Base-by-base conservation (phyloP, 1,140 invertebrate species). In the Magallana angulata region DNA sequence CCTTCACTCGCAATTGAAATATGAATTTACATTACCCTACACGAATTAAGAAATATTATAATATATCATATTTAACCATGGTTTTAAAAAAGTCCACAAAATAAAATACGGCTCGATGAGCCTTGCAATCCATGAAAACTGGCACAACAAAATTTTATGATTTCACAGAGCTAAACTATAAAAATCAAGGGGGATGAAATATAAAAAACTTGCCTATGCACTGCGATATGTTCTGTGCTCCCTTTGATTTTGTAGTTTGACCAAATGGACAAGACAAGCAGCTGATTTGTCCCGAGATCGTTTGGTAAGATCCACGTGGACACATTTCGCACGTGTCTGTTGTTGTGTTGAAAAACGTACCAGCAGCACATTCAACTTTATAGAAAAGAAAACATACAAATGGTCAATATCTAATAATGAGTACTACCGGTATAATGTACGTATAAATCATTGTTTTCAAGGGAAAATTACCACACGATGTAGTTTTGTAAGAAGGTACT, bases 301-400 rank as follows among this genome's bases (percentile, higher is more conserved):
- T 30, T 24, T 71, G 68, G 18, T 71, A 71, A 4, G n/a, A 30
- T 24, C 68, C 68, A 30, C 68, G 68, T 1, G 68, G 24, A 30
- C 68, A 71, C 68, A 71, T 30, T 71, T 71, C 68, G 36, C 68
- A 71, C n/a, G 18, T 71, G 24, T 18, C n/a, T 30, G n/a, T 71
- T 24, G 6, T 5, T 30, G 24, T 24, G 12, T 71, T 71, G 24
- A 24, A 71, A 71, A 30, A 71, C 12, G 68, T 30, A 7, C 68
- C 68, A 24, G 18, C 68, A 8, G 68, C n/a, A 71, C 68, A 71
- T 71, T 71, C 18, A 1, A 71, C 68, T 71, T 8, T 0, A 68
- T 48, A 48, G 36, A 48, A 48, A 68, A 6, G n/a, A n/a, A 18
- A 4, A 68, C 0, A 68, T n/a, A n/a, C 24, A 18, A 6, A 16